phyloP scores from a whole-genome alignment of 2,797 vertebrate genomes.

The Taenioides sp. region DNA sequence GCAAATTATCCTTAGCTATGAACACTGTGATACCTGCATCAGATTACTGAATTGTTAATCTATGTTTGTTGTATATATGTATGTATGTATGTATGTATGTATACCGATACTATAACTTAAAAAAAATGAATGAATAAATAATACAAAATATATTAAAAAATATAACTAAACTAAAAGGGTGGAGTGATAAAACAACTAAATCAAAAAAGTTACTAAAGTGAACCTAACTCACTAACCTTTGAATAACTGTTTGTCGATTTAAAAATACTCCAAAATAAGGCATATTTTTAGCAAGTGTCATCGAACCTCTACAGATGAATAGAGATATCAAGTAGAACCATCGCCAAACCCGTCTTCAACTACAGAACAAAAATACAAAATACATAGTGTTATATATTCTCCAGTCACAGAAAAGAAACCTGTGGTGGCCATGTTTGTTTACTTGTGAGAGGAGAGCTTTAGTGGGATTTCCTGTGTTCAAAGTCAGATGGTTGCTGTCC shows the following conservation, averaged over 20 bases:
- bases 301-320: neutral
- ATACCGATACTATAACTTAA: no score
- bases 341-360: neutral
- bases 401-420: neutral
- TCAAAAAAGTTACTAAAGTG: no score
- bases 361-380: neutral
- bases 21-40: no score
- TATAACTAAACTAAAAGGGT: no score
- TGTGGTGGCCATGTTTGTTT: constrained; percentile 15
- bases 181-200: no score
- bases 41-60: no score
- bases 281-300: neutral
- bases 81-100: no score
- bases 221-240: no score
- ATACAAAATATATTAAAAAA: no score
- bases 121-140: no score
- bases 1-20: no score
- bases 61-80: no score
- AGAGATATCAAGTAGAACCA: neutral
- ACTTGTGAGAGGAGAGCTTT: neutral
- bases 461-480: constrained; percentile 7
- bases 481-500: neutral
- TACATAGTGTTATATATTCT: neutral
- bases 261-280: neutral
- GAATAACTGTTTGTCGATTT: neutral